phyloP scores from a whole-genome alignment of 2,888 invertebrate species.

The Calameuta idolon region DNA sequence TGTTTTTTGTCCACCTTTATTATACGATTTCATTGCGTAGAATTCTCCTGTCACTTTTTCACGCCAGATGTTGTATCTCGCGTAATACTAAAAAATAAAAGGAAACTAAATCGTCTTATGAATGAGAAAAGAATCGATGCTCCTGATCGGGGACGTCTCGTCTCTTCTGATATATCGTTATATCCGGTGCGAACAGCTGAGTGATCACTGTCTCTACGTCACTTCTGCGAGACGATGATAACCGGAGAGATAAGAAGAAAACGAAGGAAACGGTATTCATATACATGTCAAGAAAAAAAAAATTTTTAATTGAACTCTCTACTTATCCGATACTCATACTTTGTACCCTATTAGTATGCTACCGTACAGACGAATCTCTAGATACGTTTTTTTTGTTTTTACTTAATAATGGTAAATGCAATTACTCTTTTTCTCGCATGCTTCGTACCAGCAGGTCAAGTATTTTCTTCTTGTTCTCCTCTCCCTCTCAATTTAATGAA shows the following conservation, averaged over 20 bases:
- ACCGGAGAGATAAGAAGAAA: not conserved
- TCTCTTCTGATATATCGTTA: not conserved
- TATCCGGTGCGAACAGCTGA: not conserved
- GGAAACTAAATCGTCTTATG: not conserved
- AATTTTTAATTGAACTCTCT: not conserved
- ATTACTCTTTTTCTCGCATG: constrained; percentile 10
- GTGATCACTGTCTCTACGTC: not conserved
- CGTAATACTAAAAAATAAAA: constrained; percentile 44
- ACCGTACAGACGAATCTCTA: constrained; percentile 4
- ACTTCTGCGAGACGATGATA: not conserved
- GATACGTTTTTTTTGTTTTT: not conserved
- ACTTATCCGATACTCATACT: not conserved
- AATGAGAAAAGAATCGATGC: not conserved
- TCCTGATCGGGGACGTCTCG: not conserved
- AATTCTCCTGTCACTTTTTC: constrained; percentile 50
- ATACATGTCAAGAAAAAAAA: not conserved
- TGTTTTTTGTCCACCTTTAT: constrained; percentile 37
- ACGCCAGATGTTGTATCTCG: constrained; percentile 25
- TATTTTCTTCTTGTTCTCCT: not conserved
- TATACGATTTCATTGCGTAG: constrained; percentile 52
- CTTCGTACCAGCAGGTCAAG: not conserved
- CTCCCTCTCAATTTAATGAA: not conserved
- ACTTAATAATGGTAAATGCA: constrained; percentile 16
- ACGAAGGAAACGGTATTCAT: not conserved
- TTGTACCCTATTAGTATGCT: constrained; percentile 1